phyloP scores from a whole-genome alignment of 1,140 invertebrate genomes.

The Bilobella aurantiaca region DNA sequence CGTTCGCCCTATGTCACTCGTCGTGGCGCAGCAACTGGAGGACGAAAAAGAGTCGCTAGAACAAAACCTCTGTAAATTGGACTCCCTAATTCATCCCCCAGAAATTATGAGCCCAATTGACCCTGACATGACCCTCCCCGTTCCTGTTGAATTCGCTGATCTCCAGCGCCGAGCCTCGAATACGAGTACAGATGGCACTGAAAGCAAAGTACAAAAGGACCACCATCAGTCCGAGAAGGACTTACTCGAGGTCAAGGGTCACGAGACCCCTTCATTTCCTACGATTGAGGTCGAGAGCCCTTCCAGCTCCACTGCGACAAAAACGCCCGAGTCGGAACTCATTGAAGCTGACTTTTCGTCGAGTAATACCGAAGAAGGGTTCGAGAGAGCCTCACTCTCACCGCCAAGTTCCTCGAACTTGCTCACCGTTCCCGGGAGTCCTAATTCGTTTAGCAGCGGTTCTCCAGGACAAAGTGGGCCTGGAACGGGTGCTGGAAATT shows the following conservation, averaged over 20 bases:
- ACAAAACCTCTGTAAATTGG: neutral
- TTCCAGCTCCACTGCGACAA: constrained; percentile 21
- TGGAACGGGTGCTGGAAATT: constrained; percentile 21
- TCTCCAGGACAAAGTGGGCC: neutral
- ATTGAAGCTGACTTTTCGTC: neutral
- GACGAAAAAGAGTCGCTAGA: neutral
- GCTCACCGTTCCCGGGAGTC: constrained; percentile 12
- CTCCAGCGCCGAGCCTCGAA: neutral
- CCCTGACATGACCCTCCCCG: constrained; percentile 31
- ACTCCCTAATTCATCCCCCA: neutral
- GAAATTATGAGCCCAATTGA: constrained; percentile 21
- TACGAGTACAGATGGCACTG: constrained; percentile 16
- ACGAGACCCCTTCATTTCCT: constrained; percentile 14
- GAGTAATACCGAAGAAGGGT: constrained; percentile 8
- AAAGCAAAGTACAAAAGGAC: constrained; percentile 21
- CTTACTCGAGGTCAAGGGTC: neutral
- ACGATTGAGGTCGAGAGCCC: constrained; percentile 34
- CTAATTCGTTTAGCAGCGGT: constrained; percentile 14
- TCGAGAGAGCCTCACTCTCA: neutral
- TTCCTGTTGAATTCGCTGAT: constrained; percentile 31
- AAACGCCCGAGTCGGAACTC: constrained; percentile 17
- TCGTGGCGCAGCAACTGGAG: neutral
- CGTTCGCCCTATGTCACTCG: constrained; percentile 28
- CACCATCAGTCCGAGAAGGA: constrained; percentile 23
- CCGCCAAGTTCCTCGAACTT: neutral